phyloP scores from a whole-genome alignment of 2,113 vertebrate species.

The Argyrosomus japonicus region DNA sequence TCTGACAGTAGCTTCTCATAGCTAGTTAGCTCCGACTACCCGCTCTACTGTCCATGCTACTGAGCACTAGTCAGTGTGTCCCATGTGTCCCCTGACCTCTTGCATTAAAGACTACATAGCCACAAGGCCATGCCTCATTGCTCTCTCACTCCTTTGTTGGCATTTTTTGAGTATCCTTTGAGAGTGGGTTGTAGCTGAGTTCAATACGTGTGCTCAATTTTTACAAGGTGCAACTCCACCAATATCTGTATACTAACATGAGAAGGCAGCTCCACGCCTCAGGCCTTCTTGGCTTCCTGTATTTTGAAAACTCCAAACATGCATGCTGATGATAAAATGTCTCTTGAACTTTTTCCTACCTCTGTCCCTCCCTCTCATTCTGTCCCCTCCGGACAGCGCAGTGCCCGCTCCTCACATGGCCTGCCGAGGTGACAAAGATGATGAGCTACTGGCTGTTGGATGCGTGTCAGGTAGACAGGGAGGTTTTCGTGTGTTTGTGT shows the following conservation, averaged over 20 bases:
- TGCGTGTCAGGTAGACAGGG: conserved; percentile 4
- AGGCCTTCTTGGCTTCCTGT: background rate
- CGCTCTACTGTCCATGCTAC: background rate
- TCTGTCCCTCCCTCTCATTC: background rate
- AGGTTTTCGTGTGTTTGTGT: conserved; percentile 32
- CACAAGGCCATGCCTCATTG: background rate
- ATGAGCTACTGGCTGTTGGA: conserved; percentile 32
- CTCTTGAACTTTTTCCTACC: background rate
- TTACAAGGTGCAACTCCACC: background rate
- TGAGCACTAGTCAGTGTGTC: background rate
- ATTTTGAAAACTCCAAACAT: background rate
- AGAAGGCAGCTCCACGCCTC: background rate
- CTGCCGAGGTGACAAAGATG: conserved; percentile 34
- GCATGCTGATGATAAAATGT: conserved; percentile 6
- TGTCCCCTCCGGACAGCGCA: background rate
- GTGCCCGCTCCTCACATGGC: conserved; percentile 9
- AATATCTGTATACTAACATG: background rate
- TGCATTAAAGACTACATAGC: background rate
- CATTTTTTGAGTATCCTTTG: background rate
- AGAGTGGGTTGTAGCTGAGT: background rate
- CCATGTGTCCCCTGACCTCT: background rate
- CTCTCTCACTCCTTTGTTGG: no score
- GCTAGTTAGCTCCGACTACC: background rate
- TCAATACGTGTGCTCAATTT: background rate
- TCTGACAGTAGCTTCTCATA: background rate